Evolutionary conservation across 2,888 invertebrate species (phyloP), one percentile per base, ranked within the genome.

Genomic region (Tanytarsus gracilentus): DNA sequence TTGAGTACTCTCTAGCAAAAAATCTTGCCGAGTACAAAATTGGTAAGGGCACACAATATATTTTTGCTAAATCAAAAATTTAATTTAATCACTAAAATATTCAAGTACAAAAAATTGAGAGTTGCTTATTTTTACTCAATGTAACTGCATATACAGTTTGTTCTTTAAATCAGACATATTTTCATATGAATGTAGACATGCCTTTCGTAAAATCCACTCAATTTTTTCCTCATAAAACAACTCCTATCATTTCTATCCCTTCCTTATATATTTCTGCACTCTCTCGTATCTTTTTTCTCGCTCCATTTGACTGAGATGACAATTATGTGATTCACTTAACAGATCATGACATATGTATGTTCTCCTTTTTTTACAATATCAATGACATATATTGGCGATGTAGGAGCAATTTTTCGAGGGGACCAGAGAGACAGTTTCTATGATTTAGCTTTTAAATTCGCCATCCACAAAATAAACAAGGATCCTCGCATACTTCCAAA

Each of bases 361-460:
- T 36, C n/a, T 36, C 36, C 36, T 36, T 36, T 11, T 33, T 33
- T 6, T 36, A 33, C 36, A 14, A 14, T 36, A 14, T 36, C n/a
- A 36, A 36, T 36, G 11, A 33, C 33, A n/a, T n/a, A 33, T n/a
- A n/a, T n/a, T n/a, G n/a, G n/a, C n/a, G n/a, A n/a, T n/a, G n/a
- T n/a, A 88, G 88, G 87, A 68, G 88, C 86, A 29, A 80, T 88
- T 68, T 88, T 88, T 74, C 82, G 82, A 62, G 83, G 85, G 70
- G 83, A 85, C 68, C 80, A 83, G 70, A 80, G 79, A 69, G 81
- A 84, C 69, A 82, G 81, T 67, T 80, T 82, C 64, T 79, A 81
- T 48, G 86, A 87, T 72, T 73, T 85, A 65, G 87, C 88, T 59
- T 88, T 90, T 74, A 85, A 85, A 70, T 87, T 86, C 73, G 88